Evolutionary conservation across 2,113 vertebrate genomes (phyloP).

Genomic region (Passer montanus): DNA sequence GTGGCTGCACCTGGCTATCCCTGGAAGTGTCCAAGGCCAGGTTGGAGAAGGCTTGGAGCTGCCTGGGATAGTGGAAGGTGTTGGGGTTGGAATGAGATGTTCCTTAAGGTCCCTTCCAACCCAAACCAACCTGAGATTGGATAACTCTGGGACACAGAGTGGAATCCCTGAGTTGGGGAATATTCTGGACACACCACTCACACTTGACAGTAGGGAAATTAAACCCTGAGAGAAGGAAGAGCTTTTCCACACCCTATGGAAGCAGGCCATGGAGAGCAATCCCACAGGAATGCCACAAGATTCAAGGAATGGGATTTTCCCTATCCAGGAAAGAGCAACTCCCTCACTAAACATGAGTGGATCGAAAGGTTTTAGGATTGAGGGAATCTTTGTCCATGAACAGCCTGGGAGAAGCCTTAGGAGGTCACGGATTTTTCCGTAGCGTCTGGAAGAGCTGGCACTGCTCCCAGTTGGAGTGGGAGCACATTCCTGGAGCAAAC

Average conservation of each 20-base stretch:
- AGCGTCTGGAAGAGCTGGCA: not conserved
- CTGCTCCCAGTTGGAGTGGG: not conserved
- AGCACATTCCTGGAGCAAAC: not conserved
- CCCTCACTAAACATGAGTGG: not conserved
- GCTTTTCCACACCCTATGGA: not conserved
- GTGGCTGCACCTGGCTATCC: not conserved
- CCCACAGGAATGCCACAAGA: not conserved
- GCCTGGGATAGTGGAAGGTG: not conserved
- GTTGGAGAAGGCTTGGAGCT: not conserved
- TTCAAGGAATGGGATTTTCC: not conserved
- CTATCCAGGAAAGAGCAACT: not conserved
- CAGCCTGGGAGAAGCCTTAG: not conserved
- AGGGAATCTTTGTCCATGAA: not conserved
- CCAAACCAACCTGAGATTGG: not conserved
- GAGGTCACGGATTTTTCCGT: not conserved
- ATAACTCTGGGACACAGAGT: not conserved
- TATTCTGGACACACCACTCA: not conserved
- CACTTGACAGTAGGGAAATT: not conserved
- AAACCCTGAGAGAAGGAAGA: not conserved
- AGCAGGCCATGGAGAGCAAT: not conserved
- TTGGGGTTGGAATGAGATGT: not conserved
- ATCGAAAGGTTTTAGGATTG: not conserved
- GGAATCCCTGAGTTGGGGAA: not conserved
- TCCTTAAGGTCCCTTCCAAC: not conserved
- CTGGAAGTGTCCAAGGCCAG: not conserved